phyloP scores from a whole-genome alignment of 1,140 invertebrate genomes.

The Hypsibius dujardini region DNA sequence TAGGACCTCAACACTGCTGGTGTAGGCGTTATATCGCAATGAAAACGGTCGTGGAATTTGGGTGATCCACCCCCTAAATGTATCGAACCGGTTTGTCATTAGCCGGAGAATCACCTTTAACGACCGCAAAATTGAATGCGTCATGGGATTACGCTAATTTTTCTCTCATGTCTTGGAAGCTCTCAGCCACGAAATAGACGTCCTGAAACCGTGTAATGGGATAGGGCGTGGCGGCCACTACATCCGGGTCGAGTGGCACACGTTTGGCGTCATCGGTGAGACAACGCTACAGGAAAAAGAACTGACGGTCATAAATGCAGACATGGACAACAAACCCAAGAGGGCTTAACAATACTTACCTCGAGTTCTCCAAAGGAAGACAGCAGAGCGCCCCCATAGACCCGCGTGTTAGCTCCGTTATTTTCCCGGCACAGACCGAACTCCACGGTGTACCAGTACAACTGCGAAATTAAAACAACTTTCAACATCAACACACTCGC shows the following conservation, averaged over 20 bases:
- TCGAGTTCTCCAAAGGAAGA: slow-evolving; percentile 86
- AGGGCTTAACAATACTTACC: slow-evolving; percentile 28
- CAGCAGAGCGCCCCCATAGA: slow-evolving; percentile 84
- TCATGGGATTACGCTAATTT: slow-evolving; percentile 33
- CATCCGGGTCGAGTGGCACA: slow-evolving; percentile 34
- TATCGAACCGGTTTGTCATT: slow-evolving; percentile 28
- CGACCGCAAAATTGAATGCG: neutral
- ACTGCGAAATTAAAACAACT: slow-evolving; percentile 39
- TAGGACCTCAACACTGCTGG: slow-evolving; percentile 74
- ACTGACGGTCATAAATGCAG: slow-evolving; percentile 4
- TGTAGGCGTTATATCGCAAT: slow-evolving; percentile 88
- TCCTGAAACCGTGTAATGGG: slow-evolving; percentile 40
- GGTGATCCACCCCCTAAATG: slow-evolving; percentile 62
- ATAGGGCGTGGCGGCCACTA: slow-evolving; percentile 34
- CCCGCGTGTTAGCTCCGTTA: slow-evolving; percentile 62
- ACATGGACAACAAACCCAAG: neutral
- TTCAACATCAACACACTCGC: no score
- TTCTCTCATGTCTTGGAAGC: slow-evolving; percentile 36
- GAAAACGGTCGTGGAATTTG: slow-evolving; percentile 79
- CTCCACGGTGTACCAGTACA: slow-evolving; percentile 96
- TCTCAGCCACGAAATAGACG: slow-evolving; percentile 38
- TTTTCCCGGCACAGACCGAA: slow-evolving; percentile 87
- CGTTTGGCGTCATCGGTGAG: slow-evolving; percentile 32
- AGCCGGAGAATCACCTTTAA: neutral
- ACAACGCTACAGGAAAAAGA: slow-evolving; percentile 4